phyloP scores from a whole-genome alignment of 2,797 vertebrate species.

The Tapera naevia region DNA sequence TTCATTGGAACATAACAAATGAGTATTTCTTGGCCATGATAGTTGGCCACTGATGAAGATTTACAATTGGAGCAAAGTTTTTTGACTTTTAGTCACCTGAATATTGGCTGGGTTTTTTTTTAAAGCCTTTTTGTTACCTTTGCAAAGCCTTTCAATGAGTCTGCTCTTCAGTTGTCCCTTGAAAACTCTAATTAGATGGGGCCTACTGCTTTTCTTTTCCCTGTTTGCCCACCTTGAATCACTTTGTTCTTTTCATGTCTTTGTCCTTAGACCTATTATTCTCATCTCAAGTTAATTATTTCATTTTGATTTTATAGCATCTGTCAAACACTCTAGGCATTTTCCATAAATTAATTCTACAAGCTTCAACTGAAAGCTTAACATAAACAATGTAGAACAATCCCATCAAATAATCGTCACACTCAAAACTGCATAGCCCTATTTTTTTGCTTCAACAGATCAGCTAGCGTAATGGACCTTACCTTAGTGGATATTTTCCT shows the following conservation, averaged over 20 bases:
- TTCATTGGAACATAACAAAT: background rate
- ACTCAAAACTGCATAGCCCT: background rate
- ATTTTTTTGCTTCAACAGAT: background rate
- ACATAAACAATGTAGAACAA: conserved; percentile 32
- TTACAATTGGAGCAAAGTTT: too few relatives aligned
- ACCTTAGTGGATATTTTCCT: background rate
- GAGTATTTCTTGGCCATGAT: background rate
- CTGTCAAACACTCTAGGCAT: conserved; percentile 60
- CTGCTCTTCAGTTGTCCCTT: background rate
- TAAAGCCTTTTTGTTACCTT: background rate
- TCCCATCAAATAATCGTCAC: conserved; percentile 11
- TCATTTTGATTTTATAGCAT: conserved; percentile 61
- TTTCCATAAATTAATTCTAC: conserved; percentile 62
- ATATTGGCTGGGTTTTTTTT: background rate
- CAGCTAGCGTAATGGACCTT: background rate
- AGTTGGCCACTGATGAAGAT: too few relatives aligned
- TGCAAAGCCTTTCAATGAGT: background rate
- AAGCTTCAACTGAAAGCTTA: conserved; percentile 28
- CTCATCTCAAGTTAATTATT: conserved; percentile 56
- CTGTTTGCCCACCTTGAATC: background rate
- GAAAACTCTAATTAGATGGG: background rate
- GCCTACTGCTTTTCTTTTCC: background rate
- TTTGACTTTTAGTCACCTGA: background rate
- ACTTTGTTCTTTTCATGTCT: conserved; percentile 40
- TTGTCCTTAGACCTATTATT: conserved; percentile 51